Conservation (phyloP, 1,140 invertebrate species). For the Trichomalopsis sarcophagae region DNA sequence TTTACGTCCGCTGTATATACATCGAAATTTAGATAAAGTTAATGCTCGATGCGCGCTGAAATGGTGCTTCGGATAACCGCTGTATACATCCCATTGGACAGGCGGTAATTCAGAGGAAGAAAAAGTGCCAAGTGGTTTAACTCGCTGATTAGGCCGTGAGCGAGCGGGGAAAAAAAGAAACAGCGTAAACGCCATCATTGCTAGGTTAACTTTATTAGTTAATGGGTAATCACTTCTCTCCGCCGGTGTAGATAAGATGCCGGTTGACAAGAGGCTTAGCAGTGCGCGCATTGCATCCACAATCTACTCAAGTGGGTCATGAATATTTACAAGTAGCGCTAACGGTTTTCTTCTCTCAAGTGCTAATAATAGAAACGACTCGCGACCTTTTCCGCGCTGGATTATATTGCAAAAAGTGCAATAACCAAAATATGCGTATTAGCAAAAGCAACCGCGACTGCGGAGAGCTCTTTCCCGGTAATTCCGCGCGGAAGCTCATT, state of each 20-base stretch:
- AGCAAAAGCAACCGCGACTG: too few relatives aligned
- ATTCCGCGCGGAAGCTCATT: not conserved
- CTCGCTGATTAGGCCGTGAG: not conserved
- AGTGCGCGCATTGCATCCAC: not conserved
- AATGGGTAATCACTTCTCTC: constrained; percentile 13
- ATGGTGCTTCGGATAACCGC: not conserved
- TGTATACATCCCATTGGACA: not conserved
- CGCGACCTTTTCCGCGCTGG: not conserved
- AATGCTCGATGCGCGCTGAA: too few relatives aligned
- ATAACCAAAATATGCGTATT: too few relatives aligned
- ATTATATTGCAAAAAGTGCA: too few relatives aligned
- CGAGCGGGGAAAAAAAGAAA: not conserved
- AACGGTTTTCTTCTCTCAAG: constrained; percentile 11
- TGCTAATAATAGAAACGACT: not conserved
- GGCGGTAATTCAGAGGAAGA: not conserved
- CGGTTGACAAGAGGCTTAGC: not conserved
- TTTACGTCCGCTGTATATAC: not conserved
- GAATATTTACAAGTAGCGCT: constrained; percentile 38
- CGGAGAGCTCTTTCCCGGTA: not conserved
- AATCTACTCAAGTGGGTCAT: constrained; percentile 27
- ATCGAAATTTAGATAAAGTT: not conserved
- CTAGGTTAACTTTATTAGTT: constrained; percentile 19
- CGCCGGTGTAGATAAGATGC: not conserved
- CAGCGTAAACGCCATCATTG: not conserved
- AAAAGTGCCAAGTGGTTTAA: not conserved